Percentiles rank a stretch among this genome's conserved stretches.
Conservation (phyloP, 2,797 vertebrate species). For the Lacerta viridis region DNA sequence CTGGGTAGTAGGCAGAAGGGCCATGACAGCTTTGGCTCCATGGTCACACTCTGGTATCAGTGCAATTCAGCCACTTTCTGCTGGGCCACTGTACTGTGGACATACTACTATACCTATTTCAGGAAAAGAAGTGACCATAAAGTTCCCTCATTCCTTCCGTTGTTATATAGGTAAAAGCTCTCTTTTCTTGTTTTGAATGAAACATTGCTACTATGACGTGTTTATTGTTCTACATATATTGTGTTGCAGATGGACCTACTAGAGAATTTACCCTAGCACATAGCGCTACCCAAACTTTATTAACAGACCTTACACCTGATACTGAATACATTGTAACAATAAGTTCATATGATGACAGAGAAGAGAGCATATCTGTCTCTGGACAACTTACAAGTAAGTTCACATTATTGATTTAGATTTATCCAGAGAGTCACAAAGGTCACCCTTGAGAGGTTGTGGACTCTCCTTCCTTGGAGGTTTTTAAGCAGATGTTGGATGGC, state of each 20-base stretch:
- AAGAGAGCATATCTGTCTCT: conserved; percentile 91
- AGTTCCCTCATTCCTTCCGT: not conserved
- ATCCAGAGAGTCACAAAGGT: not conserved
- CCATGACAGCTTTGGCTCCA: not conserved
- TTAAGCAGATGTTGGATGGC: too few species aligned
- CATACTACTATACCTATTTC: not conserved
- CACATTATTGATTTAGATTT: conserved; percentile 9
- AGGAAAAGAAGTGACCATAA: not conserved
- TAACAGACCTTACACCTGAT: conserved; percentile 89
- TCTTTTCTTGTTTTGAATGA: not conserved
- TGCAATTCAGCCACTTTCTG: not conserved
- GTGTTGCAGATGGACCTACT: conserved; percentile 85
- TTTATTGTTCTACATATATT: conserved; percentile 70
- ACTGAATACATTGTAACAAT: conserved; percentile 90
- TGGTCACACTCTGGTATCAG: not conserved
- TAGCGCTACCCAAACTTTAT: conserved; percentile 86
- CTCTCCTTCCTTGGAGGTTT: too few species aligned
- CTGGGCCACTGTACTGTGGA: not conserved
- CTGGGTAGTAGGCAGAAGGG: not conserved
- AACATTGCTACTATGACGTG: not conserved
- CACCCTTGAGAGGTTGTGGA: too few species aligned
- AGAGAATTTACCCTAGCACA: conserved; percentile 90
- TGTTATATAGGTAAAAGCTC: not conserved
- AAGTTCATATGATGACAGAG: conserved; percentile 84
- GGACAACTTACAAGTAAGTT: conserved; percentile 95